Conservation (phyloP, 2,113 vertebrate genomes). For the Chaetura pelagica region DNA sequence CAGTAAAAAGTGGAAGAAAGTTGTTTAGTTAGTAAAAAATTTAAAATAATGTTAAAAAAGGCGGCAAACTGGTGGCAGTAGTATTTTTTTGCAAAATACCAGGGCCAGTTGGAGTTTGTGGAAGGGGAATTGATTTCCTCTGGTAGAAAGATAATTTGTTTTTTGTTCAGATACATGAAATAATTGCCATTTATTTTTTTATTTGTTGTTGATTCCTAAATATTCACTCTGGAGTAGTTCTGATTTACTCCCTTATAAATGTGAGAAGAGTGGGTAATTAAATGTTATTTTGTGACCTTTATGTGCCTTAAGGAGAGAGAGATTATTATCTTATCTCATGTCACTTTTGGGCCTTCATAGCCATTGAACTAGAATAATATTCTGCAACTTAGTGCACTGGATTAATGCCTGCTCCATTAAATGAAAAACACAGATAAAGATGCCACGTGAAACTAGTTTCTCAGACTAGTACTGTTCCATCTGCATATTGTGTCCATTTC, state of each 20-base stretch:
- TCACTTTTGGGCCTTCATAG: slow-evolving; percentile 5
- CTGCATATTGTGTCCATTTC: background rate
- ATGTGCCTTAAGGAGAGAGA: slow-evolving; percentile 56
- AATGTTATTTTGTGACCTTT: slow-evolving; percentile 68
- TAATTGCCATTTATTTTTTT: slow-evolving; percentile 46
- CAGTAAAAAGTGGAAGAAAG: background rate
- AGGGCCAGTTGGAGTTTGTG: slow-evolving; percentile 15
- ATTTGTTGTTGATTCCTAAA: slow-evolving; percentile 20
- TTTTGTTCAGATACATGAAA: slow-evolving; percentile 29
- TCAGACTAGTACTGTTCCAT: background rate
- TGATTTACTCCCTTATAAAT: slow-evolving; percentile 36
- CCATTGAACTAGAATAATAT: background rate
- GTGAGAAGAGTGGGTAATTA: slow-evolving; percentile 44
- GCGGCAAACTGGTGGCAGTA: background rate
- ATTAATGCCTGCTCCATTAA: background rate
- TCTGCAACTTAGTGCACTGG: background rate
- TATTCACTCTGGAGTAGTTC: slow-evolving; percentile 46
- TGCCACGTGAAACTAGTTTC: background rate
- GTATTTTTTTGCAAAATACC: slow-evolving; percentile 41
- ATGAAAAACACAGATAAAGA: background rate
- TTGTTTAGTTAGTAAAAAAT: background rate
- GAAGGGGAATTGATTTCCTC: slow-evolving; percentile 48
- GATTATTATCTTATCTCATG: background rate
- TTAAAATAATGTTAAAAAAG: background rate
- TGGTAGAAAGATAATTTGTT: background rate